phyloP scores from a whole-genome alignment of 2,797 vertebrate species.

The Bradypus variegatus region DNA sequence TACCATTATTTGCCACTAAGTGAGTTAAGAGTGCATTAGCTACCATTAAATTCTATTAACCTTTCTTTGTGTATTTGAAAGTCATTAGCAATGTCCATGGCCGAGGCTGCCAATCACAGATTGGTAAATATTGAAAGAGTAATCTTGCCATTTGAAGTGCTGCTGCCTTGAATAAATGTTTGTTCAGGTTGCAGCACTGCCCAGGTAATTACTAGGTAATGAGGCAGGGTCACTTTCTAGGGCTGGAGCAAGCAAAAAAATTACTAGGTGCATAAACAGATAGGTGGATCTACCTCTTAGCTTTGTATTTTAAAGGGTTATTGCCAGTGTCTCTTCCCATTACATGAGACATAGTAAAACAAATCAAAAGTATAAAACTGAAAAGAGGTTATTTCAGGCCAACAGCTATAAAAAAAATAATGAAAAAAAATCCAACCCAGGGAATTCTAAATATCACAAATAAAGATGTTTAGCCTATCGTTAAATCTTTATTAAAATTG shows the following conservation, averaged over 20 bases:
- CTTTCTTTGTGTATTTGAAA: not conserved
- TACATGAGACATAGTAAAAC: not conserved
- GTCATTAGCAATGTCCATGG: not conserved
- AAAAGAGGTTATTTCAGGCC: not conserved
- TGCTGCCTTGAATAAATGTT: slow-evolving; percentile 31
- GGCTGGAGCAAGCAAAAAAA: not conserved
- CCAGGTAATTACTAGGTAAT: not conserved
- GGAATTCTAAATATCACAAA: not conserved
- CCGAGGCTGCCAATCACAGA: not conserved
- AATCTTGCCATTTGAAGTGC: not conserved
- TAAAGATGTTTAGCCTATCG: not conserved
- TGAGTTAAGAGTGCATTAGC: not conserved
- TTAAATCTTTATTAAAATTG: not conserved
- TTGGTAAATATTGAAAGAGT: slow-evolving; percentile 22
- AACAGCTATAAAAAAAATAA: not conserved
- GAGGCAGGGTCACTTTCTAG: not conserved
- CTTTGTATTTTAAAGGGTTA: not conserved
- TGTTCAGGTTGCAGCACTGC: not conserved
- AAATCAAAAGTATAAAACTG: not conserved
- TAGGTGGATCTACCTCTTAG: not conserved
- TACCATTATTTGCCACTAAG: not conserved
- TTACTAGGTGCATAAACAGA: not conserved
- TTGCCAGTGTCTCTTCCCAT: not conserved
- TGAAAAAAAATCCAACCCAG: not conserved
- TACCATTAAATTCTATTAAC: not conserved